Evolutionary conservation across 1,140 invertebrate genomes (phyloP).

Genomic region (Eurosta solidaginis): DNA sequence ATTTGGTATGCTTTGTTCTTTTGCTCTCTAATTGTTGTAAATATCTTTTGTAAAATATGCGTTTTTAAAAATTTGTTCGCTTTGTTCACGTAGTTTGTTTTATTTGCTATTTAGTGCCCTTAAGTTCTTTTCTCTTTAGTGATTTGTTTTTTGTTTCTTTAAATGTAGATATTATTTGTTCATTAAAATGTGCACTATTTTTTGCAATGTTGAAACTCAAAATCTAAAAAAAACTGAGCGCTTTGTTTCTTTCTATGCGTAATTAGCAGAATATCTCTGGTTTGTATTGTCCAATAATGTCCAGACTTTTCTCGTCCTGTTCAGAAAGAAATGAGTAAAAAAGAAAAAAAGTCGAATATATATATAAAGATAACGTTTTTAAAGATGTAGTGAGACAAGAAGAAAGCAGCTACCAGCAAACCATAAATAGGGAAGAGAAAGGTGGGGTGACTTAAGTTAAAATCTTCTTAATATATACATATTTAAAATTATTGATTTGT

Average conservation of each 20-base stretch:
- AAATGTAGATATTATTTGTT: constrained; percentile 29
- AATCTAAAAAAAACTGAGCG: constrained; percentile 9
- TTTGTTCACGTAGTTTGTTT: background rate
- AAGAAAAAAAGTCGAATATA: constrained; percentile 60
- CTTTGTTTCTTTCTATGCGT: constrained; percentile 11
- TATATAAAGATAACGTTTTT: constrained; percentile 36
- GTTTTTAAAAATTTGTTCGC: background rate
- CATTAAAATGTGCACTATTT: constrained; percentile 14
- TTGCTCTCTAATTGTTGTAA: constrained; percentile 4
- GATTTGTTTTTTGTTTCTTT: background rate
- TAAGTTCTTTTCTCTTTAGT: background rate
- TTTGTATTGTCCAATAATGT: constrained; percentile 82
- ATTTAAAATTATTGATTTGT: background rate
- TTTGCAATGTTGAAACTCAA: constrained; percentile 12
- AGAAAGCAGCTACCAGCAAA: background rate
- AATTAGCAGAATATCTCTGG: constrained; percentile 82
- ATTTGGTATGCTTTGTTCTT: background rate
- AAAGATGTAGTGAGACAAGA: background rate
- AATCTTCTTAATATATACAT: background rate
- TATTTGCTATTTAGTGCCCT: constrained; percentile 18
- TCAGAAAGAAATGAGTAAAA: constrained; percentile 57
- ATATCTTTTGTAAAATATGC: background rate
- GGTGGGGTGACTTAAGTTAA: background rate
- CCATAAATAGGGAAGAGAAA: background rate
- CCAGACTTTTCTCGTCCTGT: constrained; percentile 79